These are phyloP conservation scores for silkworm (Bombyx mori) DNA, from an alignment of 1,140 invertebrate species.

Conservation along the genomic window DNA sequence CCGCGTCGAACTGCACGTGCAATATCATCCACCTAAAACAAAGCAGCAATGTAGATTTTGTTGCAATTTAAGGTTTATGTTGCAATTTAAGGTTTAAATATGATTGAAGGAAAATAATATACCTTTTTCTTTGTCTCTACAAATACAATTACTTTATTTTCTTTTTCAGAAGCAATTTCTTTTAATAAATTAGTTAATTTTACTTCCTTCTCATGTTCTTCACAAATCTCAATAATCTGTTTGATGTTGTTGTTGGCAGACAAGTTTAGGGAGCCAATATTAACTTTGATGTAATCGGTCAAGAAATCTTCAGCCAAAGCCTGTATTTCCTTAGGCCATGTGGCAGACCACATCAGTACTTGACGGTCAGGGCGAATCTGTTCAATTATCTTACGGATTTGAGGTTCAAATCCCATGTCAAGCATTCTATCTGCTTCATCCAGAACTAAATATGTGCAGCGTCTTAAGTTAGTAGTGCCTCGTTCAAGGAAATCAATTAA, in stretches of 20 bases:
- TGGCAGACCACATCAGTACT: constrained; percentile 99
- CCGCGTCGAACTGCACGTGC: constrained; percentile 90
- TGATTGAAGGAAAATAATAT: constrained; percentile 9
- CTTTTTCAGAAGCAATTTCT: constrained; percentile 88
- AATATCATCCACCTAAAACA: constrained; percentile 88
- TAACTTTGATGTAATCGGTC: constrained; percentile 90
- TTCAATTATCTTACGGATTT: constrained; percentile 97
- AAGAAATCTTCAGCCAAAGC: constrained; percentile 95
- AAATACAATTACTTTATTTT: constrained; percentile 97
- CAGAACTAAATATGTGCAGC: constrained; percentile 95
- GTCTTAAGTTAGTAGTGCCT: constrained; percentile 89
- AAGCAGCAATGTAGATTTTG: not conserved
- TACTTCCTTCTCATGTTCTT: constrained; percentile 89
- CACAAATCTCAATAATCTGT: constrained; percentile 96
- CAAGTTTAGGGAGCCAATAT: constrained; percentile 94
- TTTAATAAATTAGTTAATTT: constrained; percentile 87
- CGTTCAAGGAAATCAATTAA: constrained; percentile 97
- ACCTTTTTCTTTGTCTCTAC: constrained; percentile 97
- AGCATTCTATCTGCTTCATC: constrained; percentile 95
- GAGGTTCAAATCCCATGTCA: constrained; percentile 99
- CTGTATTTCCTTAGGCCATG: constrained; percentile 98
- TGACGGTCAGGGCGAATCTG: constrained; percentile 96
- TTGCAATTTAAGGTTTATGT: not conserved
- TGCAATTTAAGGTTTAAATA: not conserved
- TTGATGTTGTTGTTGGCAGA: constrained; percentile 98